Percentiles rank a stretch among this genome's conserved stretches.
phyloP scores from a whole-genome alignment of 2,113 vertebrate genomes.

The Chaetura pelagica region DNA sequence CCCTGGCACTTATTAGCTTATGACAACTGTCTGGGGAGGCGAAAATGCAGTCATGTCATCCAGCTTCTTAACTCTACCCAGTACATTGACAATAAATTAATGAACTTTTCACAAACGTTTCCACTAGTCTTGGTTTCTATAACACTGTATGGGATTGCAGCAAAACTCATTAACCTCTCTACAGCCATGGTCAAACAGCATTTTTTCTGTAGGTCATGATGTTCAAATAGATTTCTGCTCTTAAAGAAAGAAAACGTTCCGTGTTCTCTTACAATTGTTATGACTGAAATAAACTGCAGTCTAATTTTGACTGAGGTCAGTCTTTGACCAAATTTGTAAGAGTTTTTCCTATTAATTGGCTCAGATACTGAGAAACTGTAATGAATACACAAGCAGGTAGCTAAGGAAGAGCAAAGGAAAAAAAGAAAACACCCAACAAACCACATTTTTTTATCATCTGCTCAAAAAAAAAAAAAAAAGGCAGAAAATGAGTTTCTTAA shows the following conservation, averaged over 20 bases:
- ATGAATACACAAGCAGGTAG: background rate
- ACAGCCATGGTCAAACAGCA: background rate
- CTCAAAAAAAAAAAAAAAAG: background rate
- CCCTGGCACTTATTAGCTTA: background rate
- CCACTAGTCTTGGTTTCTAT: background rate
- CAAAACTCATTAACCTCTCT: background rate
- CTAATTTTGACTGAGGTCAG: background rate
- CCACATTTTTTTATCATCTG: background rate
- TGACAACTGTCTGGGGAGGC: background rate
- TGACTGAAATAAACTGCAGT: background rate
- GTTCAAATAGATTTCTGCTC: background rate
- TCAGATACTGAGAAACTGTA: background rate
- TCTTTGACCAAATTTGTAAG: background rate
- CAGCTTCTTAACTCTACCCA: background rate
- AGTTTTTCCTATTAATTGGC: background rate
- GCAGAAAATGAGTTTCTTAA: background rate
- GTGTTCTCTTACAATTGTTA: background rate
- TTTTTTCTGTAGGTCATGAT: background rate
- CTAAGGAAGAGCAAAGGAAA: background rate
- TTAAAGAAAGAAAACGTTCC: background rate
- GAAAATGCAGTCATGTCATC: background rate
- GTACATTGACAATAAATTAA: background rate
- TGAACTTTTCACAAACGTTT: background rate
- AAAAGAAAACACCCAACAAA: background rate
- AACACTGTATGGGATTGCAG: background rate